A percentile compares a stretch with the other conserved stretches of the same genome.
These are phyloP conservation scores for Orthonevra nobilis DNA, from an alignment of 2,888 invertebrate genomes.

Conservation along the genomic window DNA sequence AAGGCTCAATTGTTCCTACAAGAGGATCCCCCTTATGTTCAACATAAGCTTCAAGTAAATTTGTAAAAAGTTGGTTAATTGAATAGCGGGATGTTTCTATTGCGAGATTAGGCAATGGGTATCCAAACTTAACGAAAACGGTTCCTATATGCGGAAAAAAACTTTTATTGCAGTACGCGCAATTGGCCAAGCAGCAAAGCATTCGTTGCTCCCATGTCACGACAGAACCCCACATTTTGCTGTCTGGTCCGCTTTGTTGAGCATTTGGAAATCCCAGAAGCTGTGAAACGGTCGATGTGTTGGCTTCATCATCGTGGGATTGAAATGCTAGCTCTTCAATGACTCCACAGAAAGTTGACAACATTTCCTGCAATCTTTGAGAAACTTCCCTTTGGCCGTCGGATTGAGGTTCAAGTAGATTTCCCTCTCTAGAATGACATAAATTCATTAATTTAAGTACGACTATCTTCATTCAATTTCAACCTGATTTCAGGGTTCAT, in stretches of 20 bases:
- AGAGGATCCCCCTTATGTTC: conserved; percentile 96
- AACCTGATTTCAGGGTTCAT: conserved; percentile 86
- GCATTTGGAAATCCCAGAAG: conserved; percentile 83
- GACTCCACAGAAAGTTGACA: conserved; percentile 84
- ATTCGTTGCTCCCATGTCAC: conserved; percentile 89
- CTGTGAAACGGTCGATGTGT: conserved; percentile 83
- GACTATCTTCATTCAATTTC: conserved; percentile 75
- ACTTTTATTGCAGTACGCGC: conserved; percentile 89
- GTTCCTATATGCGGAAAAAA: conserved; percentile 87
- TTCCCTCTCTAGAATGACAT: conserved; percentile 78
- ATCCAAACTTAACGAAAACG: conserved; percentile 83
- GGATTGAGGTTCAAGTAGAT: conserved; percentile 80
- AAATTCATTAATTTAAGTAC: neutral
- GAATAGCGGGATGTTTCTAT: conserved; percentile 86
- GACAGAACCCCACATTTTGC: conserved; percentile 74
- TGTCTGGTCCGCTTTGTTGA: conserved; percentile 75
- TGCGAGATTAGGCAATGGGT: conserved; percentile 87
- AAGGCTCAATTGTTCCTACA: conserved; percentile 97
- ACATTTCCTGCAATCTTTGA: conserved; percentile 82
- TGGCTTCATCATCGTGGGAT: conserved; percentile 83
- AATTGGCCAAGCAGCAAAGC: conserved; percentile 93
- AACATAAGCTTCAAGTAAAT: conserved; percentile 88
- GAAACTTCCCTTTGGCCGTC: conserved; percentile 79
- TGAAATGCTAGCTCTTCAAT: conserved; percentile 87
- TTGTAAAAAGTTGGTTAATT: conserved; percentile 80